Evolutionary conservation across 92 coral and sea anemone genomes (phyloP), one percentile per base, ranked within the genome.

Genomic region (Scolanthus callimorphus): DNA sequence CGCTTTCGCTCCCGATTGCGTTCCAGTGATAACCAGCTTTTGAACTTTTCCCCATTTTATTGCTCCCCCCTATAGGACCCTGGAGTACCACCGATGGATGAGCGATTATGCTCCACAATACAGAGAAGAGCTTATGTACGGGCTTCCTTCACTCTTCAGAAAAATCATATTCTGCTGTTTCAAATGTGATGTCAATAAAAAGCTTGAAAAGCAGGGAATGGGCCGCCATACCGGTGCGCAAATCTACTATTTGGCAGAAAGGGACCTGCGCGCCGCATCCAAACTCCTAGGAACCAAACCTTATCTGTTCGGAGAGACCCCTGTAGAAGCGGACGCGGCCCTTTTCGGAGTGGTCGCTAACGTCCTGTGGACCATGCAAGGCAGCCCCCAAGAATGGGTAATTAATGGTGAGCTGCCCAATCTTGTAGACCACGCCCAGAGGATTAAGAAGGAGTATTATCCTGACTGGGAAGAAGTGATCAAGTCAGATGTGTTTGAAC

Each of bases 211-310:
- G 17, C 90, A 90, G 31, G 97, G 92, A 2, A 86, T 90, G 25
- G 97, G 97, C 1, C 89, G 97, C 19, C 90, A 86, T 47, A 71
- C 85, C 2, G 87, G 79, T n/a, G 82, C 85, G 21, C 95, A 90
- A 49, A 25, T 90, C n/a, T 90, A 74, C 58, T 73, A 60, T 27
- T n/a, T 90, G 13, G 95, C 85, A 39, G 90, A 82, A 56, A 73
- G 80, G 49, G 97, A 90, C 60, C 38, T 90, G 38, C 69, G 73
- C 11, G 90, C 97, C 4, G 88, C 79, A 20, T 70, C 97, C 3
- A 80, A 65, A 3, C 41, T 82, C 62, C 85, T 90, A 11, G 95
- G 76, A 13, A 61, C 68, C 52, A 90, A 90, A 66, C 68, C 55
- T 3, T 90, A 76, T 51, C 83, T 90, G 55, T 75, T 90, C 48